These are phyloP conservation scores for Indicator indicator DNA, from an alignment of 2,113 vertebrate species.

Conservation along the genomic window DNA sequence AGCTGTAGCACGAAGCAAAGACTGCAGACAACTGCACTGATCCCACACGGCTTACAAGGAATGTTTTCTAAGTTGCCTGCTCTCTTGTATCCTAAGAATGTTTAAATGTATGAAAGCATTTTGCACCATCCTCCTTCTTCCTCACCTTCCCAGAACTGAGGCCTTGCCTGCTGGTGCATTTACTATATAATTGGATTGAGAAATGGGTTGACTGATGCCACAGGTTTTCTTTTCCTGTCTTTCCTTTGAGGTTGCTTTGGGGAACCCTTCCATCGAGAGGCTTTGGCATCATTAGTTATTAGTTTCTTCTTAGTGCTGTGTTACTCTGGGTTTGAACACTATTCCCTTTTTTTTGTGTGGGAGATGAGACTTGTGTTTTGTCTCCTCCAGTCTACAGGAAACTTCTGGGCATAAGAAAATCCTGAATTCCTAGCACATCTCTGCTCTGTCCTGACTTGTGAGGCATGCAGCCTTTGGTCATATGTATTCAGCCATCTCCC, in stretches of 20 bases:
- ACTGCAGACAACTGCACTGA: constrained; percentile 25
- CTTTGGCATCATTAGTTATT: background rate
- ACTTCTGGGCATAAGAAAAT: constrained; percentile 34
- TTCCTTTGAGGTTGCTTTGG: background rate
- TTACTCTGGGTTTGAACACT: constrained; percentile 4
- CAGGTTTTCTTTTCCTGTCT: constrained; percentile 23
- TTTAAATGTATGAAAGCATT: constrained; percentile 65
- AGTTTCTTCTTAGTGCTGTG: background rate
- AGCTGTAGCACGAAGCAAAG: constrained; percentile 62
- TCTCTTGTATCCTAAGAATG: constrained; percentile 70
- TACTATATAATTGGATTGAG: constrained; percentile 44
- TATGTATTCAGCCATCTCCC: constrained; percentile 6
- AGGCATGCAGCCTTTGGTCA: constrained; percentile 36
- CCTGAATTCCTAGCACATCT: constrained; percentile 11
- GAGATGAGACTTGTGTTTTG: background rate
- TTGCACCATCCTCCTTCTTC: constrained; percentile 62
- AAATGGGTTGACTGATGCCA: constrained; percentile 4
- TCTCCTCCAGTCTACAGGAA: background rate
- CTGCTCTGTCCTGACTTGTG: constrained; percentile 55
- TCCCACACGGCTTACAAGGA: constrained; percentile 52
- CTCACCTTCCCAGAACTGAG: constrained; percentile 54
- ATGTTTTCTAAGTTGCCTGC: constrained; percentile 59
- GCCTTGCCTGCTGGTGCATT: constrained; percentile 48
- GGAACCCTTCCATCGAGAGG: constrained; percentile 4
- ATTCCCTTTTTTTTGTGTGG: background rate